Base-by-base conservation (phyloP, 2,113 vertebrate genomes). In the Paratilapia polleni region DNA sequence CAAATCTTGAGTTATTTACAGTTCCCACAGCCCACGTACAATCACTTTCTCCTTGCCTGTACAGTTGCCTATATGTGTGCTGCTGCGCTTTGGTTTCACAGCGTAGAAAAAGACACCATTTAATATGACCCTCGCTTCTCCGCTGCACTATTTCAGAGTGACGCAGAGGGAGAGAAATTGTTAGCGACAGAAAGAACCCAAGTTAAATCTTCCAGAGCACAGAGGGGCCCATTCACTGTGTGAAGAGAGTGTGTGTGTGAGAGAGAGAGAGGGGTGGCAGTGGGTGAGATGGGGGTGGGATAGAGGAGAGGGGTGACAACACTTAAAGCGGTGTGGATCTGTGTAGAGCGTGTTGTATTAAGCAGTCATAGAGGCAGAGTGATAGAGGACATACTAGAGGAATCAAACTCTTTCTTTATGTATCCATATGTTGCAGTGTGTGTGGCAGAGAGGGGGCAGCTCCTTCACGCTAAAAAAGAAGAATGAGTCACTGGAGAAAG, bases 151-250 rank as follows among this genome's bases (percentile, higher is more conserved):
- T 77, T 86, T 81, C 59, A 78, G 85, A 85, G 85, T 57, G 76
- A 89, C n/a, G 59, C 75, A 0, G 14, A 63, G 81, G 11, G 28
- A 81, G 75, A 66, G 87, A 86, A 82, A 87, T 79, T 88, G 80
- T 87, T 78, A 79, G 78, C 43, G 31, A 77, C 75, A 87, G 77
- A 91, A 59, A 80, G 83, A 90, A 84, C 70, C 84, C 64, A 70
- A 88, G 87, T 81, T 87, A 85, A 87, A 90, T 84, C 75, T 89
- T 81, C 83, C 82, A 68, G 70, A 87, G 84, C 82, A 93, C 92
- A 93, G 85, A 88, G 91, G 81, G 76, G 63, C 68, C 84, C 38
- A 91, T 92, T 90, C 86, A 91, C 61, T 54, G 76, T 76, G 83
- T 70, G 87, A 78, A 68, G 80, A 80, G 78, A 43, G 59, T 43